phyloP scores from a whole-genome alignment of 1,140 invertebrate genomes.

The Cydia pomonella region DNA sequence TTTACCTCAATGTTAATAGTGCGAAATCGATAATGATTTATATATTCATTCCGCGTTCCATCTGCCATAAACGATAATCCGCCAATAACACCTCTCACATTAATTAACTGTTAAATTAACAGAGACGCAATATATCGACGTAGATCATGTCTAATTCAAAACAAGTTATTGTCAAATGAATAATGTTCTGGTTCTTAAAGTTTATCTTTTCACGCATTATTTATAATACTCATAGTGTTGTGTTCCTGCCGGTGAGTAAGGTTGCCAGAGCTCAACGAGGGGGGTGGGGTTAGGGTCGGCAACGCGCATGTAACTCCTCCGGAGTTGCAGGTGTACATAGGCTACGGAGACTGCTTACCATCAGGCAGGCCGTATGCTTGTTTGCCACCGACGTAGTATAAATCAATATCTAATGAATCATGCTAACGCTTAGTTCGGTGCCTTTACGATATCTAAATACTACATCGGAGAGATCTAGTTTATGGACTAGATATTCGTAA shows the following conservation, averaged over 20 bases:
- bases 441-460: conserved; percentile 24
- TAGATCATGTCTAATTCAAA: background rate
- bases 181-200: background rate
- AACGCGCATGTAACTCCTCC: no score
- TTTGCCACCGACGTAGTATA: no score
- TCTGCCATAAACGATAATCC: background rate
- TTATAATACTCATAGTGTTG: no score
- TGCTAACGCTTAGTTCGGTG: background rate
- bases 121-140: conserved; percentile 14
- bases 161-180: background rate
- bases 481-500: conserved; percentile 12
- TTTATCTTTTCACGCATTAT: conserved; percentile 17
- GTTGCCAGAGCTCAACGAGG: no score
- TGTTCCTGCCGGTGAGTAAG: no score
- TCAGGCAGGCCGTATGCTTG: no score
- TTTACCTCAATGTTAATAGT: background rate
- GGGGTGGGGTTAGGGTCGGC: no score
- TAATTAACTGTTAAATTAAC: background rate
- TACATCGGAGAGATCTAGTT: conserved; percentile 22
- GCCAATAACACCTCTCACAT: conserved; percentile 12
- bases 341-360: no score
- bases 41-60: conserved; percentile 28
- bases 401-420: conserved; percentile 1
- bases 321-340: no score
- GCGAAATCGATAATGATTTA: background rate